These are phyloP conservation scores for Meta bourneti DNA, from an alignment of 2,888 invertebrate genomes.

Conservation along the genomic window DNA sequence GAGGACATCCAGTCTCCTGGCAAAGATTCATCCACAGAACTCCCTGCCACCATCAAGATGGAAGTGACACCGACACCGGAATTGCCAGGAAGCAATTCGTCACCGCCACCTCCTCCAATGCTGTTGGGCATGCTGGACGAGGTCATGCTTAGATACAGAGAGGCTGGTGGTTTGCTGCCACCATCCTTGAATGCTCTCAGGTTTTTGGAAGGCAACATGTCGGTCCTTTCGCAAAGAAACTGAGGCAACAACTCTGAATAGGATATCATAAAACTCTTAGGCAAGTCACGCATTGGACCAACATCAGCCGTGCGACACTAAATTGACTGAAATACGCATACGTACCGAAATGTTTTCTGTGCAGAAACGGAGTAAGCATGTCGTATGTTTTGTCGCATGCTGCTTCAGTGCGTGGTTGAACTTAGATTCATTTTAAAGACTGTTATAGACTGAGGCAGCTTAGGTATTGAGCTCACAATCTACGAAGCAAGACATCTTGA, in stretches of 20 bases:
- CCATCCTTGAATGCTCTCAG: constrained; percentile 68
- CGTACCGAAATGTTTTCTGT: too few relatives aligned
- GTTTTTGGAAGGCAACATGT: constrained; percentile 70
- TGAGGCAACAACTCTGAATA: not conserved
- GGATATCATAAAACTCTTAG: too few relatives aligned
- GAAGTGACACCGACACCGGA: constrained; percentile 36
- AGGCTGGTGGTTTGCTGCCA: constrained; percentile 66
- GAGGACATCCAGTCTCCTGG: constrained; percentile 29
- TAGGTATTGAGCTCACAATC: too few relatives aligned
- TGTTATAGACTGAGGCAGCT: too few relatives aligned
- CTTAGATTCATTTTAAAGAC: too few relatives aligned
- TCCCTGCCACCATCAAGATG: constrained; percentile 17
- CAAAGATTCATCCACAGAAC: constrained; percentile 20
- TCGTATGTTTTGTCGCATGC: too few relatives aligned
- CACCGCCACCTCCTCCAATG: constrained; percentile 59
- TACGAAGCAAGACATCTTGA: too few relatives aligned
- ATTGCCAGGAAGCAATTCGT: constrained; percentile 7
- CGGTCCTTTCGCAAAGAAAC: constrained; percentile 68
- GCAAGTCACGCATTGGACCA: too few relatives aligned
- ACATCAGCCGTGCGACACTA: too few relatives aligned
- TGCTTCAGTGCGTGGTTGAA: too few relatives aligned
- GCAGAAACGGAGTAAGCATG: too few relatives aligned
- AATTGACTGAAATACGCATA: too few relatives aligned
- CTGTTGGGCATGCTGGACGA: constrained; percentile 73
- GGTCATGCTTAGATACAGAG: constrained; percentile 71